phyloP scores from a whole-genome alignment of 2,797 vertebrate genomes.

The Falco berigora region DNA sequence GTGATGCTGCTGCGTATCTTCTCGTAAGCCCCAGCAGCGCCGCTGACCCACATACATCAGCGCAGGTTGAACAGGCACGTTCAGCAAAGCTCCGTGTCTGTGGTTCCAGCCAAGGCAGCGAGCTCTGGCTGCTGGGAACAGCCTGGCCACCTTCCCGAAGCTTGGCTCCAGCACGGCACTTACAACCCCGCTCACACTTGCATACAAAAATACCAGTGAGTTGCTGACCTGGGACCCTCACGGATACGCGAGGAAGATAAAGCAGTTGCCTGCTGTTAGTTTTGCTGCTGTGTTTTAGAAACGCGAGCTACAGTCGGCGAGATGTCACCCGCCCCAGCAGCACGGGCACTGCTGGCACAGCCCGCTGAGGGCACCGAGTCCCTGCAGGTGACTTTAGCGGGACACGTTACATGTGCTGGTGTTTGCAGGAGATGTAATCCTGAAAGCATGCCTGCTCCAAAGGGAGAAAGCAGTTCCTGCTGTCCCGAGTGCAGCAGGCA shows the following conservation, averaged over 20 bases:
- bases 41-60: accelerated
- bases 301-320: accelerated
- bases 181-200: accelerated
- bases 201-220: background rate
- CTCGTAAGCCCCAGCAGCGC: background rate
- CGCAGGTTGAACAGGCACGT: background rate
- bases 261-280: accelerated
- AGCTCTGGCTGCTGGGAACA: background rate
- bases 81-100: accelerated
- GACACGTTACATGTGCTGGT: background rate
- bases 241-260: accelerated
- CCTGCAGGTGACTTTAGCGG: background rate
- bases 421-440: background rate
- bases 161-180: background rate
- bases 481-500: background rate
- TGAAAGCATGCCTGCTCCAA: background rate
- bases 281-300: background rate
- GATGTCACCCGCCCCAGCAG: background rate
- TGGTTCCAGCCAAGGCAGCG: background rate
- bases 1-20: accelerated
- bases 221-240: background rate
- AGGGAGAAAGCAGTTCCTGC: background rate
- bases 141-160: background rate
- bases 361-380: background rate
- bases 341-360: background rate